Evolutionary conservation across 2,888 invertebrate species (phyloP), one percentile per base, ranked within the genome.

Genomic region (Trilocha varians): DNA sequence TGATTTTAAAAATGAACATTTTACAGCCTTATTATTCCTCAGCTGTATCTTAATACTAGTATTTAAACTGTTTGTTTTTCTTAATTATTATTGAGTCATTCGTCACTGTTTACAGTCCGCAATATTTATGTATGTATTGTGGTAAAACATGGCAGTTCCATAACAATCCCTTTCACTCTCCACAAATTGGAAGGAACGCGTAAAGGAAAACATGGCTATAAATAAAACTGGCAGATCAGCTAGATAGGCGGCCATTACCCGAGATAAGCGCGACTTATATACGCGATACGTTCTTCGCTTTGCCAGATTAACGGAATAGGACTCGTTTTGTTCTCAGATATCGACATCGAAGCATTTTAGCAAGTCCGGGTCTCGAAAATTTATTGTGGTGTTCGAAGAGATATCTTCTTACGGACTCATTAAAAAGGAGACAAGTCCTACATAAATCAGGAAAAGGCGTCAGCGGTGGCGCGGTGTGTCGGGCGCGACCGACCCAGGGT

Each of bases 81-180:
- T n/a, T n/a, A n/a, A n/a, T n/a, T n/a, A n/a, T n/a, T n/a, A n/a
- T n/a, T n/a, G n/a, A n/a, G n/a, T n/a, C n/a, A n/a, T n/a, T n/a
- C n/a, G n/a, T n/a, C n/a, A n/a, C n/a, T n/a, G n/a, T n/a, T n/a
- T n/a, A n/a, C n/a, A n/a, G n/a, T n/a, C n/a, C n/a, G n/a, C n/a
- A n/a, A n/a, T n/a, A n/a, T n/a, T n/a, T n/a, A 82, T 78, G 79
- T 80, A 82, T 83, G 83, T 83, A 84, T 82, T 80, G 74, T 75
- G 76, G 82, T 78, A 79, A 83, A 83, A 80, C 79, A 82, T 83
- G 79, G 82, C 79, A 79, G 74, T 66, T 75, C 78, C 78, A 80
- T 84, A 83, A 83, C 82, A 84, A 82, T 84, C 78, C 78, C 78
- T 83, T 85, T 84, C 83, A 83, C 83, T 84, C 82, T 82, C 79